Evolutionary conservation across 2,113 vertebrate genomes (phyloP).

Genomic region (Todiramphus chloris): DNA sequence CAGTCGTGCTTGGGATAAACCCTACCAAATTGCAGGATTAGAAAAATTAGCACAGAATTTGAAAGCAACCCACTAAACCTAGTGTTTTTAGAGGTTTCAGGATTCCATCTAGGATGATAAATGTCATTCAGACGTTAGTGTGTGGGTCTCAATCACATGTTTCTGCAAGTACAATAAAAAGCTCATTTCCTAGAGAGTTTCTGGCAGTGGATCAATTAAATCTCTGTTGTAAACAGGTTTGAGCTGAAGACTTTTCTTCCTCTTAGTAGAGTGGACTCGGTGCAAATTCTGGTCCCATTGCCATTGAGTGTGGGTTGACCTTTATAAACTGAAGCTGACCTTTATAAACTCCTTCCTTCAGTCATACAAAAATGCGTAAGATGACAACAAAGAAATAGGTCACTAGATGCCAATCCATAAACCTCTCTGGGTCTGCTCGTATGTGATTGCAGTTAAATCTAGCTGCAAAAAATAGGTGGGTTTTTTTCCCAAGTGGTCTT

Average conservation of each 20-base stretch:
- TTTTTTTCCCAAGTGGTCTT: not conserved
- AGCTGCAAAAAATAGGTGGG: rapidly evolving
- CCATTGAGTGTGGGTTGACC: not conserved
- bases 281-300: not conserved
- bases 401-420: not conserved
- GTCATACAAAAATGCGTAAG: not conserved
- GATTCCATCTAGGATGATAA: not conserved
- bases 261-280: not conserved
- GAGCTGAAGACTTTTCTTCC: not conserved
- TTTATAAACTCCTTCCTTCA: not conserved
- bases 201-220: not conserved
- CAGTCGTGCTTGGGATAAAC: not conserved
- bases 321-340: not conserved
- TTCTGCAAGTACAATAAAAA: not conserved
- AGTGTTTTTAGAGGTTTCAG: not conserved
- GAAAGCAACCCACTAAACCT: not conserved
- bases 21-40: not conserved
- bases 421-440: not conserved
- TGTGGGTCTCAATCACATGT: not conserved
- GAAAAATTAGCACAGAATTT: not conserved
- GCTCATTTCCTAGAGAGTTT: not conserved
- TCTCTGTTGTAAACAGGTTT: not conserved
- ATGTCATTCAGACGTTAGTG: not conserved
- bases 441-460: not conserved
- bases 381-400: not conserved